Percentiles rank a stretch among this genome's conserved stretches.
Evolutionary conservation across 2,888 invertebrate species (phyloP).

Genomic region (Napeogenes inachia): DNA sequence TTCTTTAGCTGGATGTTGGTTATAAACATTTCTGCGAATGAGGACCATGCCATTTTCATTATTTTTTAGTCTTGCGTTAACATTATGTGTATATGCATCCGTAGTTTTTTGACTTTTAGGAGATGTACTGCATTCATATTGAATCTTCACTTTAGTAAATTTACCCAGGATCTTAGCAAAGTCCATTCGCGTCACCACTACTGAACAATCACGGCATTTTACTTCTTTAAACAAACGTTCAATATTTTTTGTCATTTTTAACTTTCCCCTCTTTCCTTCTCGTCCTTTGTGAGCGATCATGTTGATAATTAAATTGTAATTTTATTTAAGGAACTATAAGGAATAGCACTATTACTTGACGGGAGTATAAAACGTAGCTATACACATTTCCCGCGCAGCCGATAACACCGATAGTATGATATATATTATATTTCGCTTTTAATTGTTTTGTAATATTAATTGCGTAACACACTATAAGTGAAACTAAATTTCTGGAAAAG

Average conservation of each 20-base stretch:
- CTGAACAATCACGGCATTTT: constrained; percentile 68
- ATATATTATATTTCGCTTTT: constrained; percentile 31
- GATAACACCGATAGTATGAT: constrained; percentile 38
- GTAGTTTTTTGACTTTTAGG: constrained; percentile 48
- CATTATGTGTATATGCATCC: constrained; percentile 37
- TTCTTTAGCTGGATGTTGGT: constrained; percentile 52
- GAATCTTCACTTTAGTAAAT: constrained; percentile 72
- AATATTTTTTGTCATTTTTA: constrained; percentile 58
- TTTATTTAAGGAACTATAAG: constrained; percentile 18
- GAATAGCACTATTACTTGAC: constrained; percentile 36
- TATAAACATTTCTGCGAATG: constrained; percentile 54
- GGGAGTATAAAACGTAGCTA: constrained; percentile 49
- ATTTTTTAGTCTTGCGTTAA: constrained; percentile 55
- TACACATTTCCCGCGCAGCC: constrained; percentile 75
- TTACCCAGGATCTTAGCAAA: constrained; percentile 72
- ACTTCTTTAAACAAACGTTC: constrained; percentile 63
- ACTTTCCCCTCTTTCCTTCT: constrained; percentile 48
- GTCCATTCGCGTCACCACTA: constrained; percentile 69
- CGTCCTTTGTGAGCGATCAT: constrained; percentile 64
- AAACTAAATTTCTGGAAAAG: constrained; percentile 8
- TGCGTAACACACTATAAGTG: constrained; percentile 27
- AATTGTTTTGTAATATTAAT: constrained; percentile 28
- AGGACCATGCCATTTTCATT: constrained; percentile 73
- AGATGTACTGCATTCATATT: constrained; percentile 60
- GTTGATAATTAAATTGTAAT: constrained; percentile 18